These are phyloP conservation scores for Aphaenogaster ashmeadi DNA, from an alignment of 1,140 invertebrate species.

Conservation along the genomic window DNA sequence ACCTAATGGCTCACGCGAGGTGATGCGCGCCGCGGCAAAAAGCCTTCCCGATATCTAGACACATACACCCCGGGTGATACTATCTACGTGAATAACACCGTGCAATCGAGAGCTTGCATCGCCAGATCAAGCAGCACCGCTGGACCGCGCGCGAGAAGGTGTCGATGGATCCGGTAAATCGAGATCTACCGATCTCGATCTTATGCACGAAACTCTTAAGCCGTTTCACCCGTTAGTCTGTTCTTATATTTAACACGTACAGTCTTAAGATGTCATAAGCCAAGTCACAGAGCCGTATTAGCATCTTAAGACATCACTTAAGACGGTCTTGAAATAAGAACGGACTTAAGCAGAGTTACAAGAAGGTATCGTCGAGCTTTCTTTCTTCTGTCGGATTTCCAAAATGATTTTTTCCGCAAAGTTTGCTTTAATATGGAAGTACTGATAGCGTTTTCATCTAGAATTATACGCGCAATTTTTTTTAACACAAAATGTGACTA, in stretches of 20 bases:
- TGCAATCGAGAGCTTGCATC: constrained; percentile 56
- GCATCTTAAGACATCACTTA: too few relatives aligned
- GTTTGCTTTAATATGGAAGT: not conserved
- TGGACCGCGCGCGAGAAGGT: constrained; percentile 5
- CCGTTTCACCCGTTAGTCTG: too few relatives aligned
- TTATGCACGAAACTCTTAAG: not conserved
- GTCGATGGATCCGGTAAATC: constrained; percentile 21
- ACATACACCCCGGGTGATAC: constrained; percentile 59
- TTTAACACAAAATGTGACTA: not conserved
- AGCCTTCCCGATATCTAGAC: constrained; percentile 73
- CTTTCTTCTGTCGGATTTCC: not conserved
- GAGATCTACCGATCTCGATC: constrained; percentile 11
- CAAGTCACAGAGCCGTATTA: too few relatives aligned
- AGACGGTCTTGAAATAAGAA: too few relatives aligned
- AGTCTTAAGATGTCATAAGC: too few relatives aligned
- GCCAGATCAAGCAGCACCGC: not conserved
- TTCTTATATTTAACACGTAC: too few relatives aligned
- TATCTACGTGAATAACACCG: constrained; percentile 67
- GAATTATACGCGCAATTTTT: not conserved
- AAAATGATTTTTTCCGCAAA: not conserved
- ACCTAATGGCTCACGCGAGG: constrained; percentile 69
- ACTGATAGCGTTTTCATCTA: not conserved
- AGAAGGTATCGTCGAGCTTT: not conserved
- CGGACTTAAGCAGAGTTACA: not conserved
- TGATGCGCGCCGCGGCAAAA: constrained; percentile 51